Evolutionary conservation across 2,888 invertebrate species (phyloP).

Genomic region (Catocala sponsa): DNA sequence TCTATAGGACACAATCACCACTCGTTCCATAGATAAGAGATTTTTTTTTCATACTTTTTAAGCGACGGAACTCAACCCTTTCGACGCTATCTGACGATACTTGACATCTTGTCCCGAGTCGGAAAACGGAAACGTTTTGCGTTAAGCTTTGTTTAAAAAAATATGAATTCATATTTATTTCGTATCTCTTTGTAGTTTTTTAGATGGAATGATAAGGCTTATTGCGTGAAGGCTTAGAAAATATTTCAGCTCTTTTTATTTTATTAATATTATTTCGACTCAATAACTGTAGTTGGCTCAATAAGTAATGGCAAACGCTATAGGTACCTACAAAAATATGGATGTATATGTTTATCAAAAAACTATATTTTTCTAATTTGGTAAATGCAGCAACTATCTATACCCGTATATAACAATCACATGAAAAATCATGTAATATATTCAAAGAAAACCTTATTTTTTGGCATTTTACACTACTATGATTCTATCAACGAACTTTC

Average conservation of each 20-base stretch:
- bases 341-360: no score
- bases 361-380: no score
- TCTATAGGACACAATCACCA: slow-evolving; percentile 44
- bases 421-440: no score
- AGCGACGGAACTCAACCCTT: slow-evolving; percentile 81
- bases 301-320: no score
- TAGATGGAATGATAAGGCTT: slow-evolving; percentile 14
- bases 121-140: slow-evolving; percentile 65
- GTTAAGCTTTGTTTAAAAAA: slow-evolving; percentile 58
- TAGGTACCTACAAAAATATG: no score
- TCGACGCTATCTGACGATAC: slow-evolving; percentile 83
- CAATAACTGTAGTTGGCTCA: no score
- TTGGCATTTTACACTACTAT: neutral
- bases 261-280: neutral
- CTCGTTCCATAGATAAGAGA: slow-evolving; percentile 68
- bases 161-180: slow-evolving; percentile 38
- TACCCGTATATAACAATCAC: no score
- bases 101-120: slow-evolving; percentile 70
- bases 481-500: neutral
- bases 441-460: no score
- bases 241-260: neutral
- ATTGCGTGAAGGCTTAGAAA: slow-evolving; percentile 7
- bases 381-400: no score
- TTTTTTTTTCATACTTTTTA: slow-evolving; percentile 64
- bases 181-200: slow-evolving; percentile 14